Evolutionary conservation across 1,140 invertebrate genomes (phyloP), one percentile per base, ranked within the genome.

Genomic region (Drosophila setifemur): DNA sequence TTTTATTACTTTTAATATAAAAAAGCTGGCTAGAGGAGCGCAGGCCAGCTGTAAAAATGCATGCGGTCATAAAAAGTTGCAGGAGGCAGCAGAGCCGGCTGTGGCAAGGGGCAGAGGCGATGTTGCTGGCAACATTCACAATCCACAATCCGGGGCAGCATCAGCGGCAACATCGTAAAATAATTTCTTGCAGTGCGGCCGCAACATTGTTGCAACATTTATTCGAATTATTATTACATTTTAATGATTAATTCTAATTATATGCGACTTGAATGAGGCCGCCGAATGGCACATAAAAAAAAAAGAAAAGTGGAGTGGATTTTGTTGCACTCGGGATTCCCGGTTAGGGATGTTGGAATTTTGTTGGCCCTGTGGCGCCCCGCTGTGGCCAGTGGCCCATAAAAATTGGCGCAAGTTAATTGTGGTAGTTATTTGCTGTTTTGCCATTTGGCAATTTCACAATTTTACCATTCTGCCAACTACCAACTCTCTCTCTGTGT

Each of bases 171-270:
- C 69, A 81, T 86, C 81, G 82, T 86, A 76, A 86, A 78, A 86
- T 63, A 61, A 57, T 68, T 68, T 74, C 60, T 64, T 79, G 79
- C 79, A 74, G 44, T 60, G 68, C 50, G 45, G 52, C 14, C 47
- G 66, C 73, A 81, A 88, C 81, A 83, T 49, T 89, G 86, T 89
- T 86, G 86, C 86, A 52, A 68, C 77, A 82, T 86, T 86, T 89
- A 88, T 82, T 78, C 82, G 76, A 69, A 79, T 86, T 89, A 89
- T 88, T 88, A 88, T 89, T 89, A 89, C 81, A 87, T 73, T 82
- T 88, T 88, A 89, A 89, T 89, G 85, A 88, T 88, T 88, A 88
- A 88, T 88, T 88, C 86, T 88, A 88, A 88, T 88, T 87, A 85
- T 81, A 88, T 86, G 86, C 86, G 77, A 86, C 79, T 88, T 85